phyloP scores from a whole-genome alignment of 2,888 invertebrate species.

The Dryobotodes eremita region DNA sequence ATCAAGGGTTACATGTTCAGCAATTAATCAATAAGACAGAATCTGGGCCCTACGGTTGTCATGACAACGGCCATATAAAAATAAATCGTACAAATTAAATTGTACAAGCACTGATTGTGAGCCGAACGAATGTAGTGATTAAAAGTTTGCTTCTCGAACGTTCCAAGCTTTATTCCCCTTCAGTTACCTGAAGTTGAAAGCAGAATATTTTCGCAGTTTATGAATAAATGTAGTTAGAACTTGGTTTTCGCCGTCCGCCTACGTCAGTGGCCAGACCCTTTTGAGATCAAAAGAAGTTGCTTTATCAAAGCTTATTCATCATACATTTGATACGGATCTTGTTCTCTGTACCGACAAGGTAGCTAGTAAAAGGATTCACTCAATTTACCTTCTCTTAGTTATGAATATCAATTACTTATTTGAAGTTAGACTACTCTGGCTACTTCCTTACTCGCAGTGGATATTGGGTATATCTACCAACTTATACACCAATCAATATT shows the following conservation, averaged over 20 bases:
- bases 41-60: constrained; percentile 71
- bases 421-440: neutral
- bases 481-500: neutral
- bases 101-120: constrained; percentile 49
- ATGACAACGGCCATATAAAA: constrained; percentile 73
- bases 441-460: neutral
- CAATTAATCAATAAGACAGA: constrained; percentile 85
- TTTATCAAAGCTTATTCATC: constrained; percentile 41
- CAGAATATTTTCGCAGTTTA: constrained; percentile 54
- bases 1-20: constrained; percentile 75
- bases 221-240: constrained; percentile 58
- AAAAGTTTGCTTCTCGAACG: constrained; percentile 54
- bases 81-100: constrained; percentile 66
- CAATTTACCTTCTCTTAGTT: neutral
- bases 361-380: neutral
- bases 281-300: constrained; percentile 54
- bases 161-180: constrained; percentile 34
- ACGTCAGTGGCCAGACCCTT: constrained; percentile 22
- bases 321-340: constrained; percentile 30
- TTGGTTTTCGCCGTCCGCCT: constrained; percentile 36
- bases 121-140: constrained; percentile 56
- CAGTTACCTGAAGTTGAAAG: constrained; percentile 53
- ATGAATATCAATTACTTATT: constrained; percentile 21
- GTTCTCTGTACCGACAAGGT: neutral
- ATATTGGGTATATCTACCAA: neutral